Conservation (phyloP, 1,140 invertebrate genomes). For the Drosophila subpulchrella region DNA sequence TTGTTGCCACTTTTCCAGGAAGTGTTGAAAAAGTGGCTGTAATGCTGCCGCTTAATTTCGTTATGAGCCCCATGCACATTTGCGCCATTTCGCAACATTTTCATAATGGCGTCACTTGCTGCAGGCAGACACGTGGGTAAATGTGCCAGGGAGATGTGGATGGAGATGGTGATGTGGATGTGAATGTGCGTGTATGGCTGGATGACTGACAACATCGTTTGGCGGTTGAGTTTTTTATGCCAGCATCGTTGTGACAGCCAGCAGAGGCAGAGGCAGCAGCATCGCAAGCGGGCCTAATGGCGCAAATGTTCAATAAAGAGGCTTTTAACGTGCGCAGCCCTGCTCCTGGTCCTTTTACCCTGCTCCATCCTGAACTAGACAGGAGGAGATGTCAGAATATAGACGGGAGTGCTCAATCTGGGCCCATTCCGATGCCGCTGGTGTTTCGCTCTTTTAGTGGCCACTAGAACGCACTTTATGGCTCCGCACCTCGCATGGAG, state of each 20-base stretch:
- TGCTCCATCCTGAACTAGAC: conserved; percentile 25
- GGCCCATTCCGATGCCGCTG: conserved; percentile 26
- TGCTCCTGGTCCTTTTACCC: conserved; percentile 14
- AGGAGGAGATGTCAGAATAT: conserved; percentile 6
- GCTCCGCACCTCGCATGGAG: conserved; percentile 13
- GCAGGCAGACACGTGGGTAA: conserved; percentile 13
- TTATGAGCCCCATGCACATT: conserved; percentile 76
- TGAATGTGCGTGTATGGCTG: conserved; percentile 9
- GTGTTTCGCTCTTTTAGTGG: conserved; percentile 43
- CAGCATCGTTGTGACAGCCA: conserved; percentile 52
- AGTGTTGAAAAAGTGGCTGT: conserved; percentile 49
- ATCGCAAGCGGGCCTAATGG: conserved; percentile 57
- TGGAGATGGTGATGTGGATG: not conserved
- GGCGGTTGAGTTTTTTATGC: conserved; percentile 58
- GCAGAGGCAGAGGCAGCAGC: conserved; percentile 19
- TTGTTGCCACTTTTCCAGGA: conserved; percentile 28
- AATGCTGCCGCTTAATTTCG: conserved; percentile 68
- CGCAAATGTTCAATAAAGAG: conserved; percentile 82
- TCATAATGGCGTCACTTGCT: conserved; percentile 65
- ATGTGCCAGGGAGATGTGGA: not conserved
- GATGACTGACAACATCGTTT: conserved; percentile 75
- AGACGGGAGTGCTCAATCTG: conserved; percentile 47
- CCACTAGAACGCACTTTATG: conserved; percentile 61
- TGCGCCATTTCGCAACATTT: conserved; percentile 79
- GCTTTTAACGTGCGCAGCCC: conserved; percentile 69